These are phyloP conservation scores for Scaeva pyrastri DNA, from an alignment of 2,888 invertebrate genomes.

Conservation along the genomic window DNA sequence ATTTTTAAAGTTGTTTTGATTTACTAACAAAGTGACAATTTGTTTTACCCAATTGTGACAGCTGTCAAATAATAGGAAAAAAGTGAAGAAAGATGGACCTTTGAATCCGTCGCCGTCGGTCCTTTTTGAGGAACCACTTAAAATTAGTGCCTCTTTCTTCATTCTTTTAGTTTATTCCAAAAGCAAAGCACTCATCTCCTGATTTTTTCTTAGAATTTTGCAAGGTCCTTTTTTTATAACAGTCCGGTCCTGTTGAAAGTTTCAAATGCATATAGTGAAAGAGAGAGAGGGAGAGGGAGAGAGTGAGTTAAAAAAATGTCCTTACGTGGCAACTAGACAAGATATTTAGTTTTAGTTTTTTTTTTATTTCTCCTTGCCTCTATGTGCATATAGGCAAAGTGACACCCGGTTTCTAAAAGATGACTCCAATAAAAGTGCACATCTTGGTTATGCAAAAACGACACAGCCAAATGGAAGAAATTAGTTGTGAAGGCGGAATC, in stretches of 20 bases:
- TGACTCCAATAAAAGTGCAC: slow-evolving; percentile 73
- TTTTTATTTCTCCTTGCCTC: not conserved
- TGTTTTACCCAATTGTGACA: too few species aligned
- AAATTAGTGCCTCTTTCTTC: too few species aligned
- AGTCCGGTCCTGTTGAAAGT: not conserved
- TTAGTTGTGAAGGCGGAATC: slow-evolving; percentile 57
- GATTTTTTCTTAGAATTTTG: too few species aligned
- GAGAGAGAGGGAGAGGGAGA: not conserved
- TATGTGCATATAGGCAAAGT: slow-evolving; percentile 43
- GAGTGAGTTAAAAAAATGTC: slow-evolving; percentile 13
- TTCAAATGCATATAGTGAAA: not conserved
- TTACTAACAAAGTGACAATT: too few species aligned
- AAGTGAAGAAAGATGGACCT: too few species aligned
- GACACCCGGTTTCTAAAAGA: slow-evolving; percentile 70
- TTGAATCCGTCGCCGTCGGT: too few species aligned
- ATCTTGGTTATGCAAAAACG: slow-evolving; percentile 32
- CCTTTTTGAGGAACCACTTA: too few species aligned
- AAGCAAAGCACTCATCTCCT: too few species aligned
- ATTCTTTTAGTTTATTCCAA: too few species aligned
- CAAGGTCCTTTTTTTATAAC: too few species aligned
- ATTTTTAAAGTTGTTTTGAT: too few species aligned
- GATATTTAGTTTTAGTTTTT: slow-evolving; percentile 12
- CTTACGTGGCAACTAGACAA: slow-evolving; percentile 48
- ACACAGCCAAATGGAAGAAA: slow-evolving; percentile 29
- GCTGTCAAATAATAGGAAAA: too few species aligned